Evolutionary conservation across 2,888 invertebrate species (phyloP), one percentile per base, ranked within the genome.

Genomic region (Bombyx huttoni): DNA sequence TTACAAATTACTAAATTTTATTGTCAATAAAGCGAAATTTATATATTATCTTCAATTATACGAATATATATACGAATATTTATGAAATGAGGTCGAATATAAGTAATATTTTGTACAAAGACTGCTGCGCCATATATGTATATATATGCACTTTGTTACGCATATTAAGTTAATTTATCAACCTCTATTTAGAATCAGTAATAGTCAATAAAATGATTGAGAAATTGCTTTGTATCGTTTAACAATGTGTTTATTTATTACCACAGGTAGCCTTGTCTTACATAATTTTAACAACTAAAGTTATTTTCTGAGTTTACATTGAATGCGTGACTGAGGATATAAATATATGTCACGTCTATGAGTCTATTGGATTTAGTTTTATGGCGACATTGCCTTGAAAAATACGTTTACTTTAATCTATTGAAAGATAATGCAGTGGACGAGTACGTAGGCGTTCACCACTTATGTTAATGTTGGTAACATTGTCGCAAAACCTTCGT

Each of bases 371-470:
- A 7, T 40, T 40, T 40, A 3, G 7, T 63, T 58, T 59, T 54
- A 53, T 55, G 49, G 24, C 50, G 56, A 53, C 54, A 58, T 58
- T 47, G 60, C 70, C 71, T 70, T 68, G 67, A 57, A 53, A 54
- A 55, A 49, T 33, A 47, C 56, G 57, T 60, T 55, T 60, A 62
- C 58, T 61, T 56, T 60, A 64, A 68, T 63, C 62, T 60, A 49
- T 54, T 59, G 64, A 58, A 51, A 56, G 51, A 57, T 47, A 52
- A 51, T 56, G 55, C 56, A 52, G 40, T 40, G 40, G 7, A 40
- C 40, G 1, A 40, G 24, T 12, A 40, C 40, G 40, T 40, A 40
- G 40, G 40, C 40, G 40, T 40, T 40, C 3, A 40, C 8, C 40
- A 40, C 12, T 10, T 10, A 8, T 40, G 7, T 10, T 40, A 40